These are phyloP conservation scores for Lasius platythorax DNA, from an alignment of 2,888 invertebrate genomes.

Conservation along the genomic window DNA sequence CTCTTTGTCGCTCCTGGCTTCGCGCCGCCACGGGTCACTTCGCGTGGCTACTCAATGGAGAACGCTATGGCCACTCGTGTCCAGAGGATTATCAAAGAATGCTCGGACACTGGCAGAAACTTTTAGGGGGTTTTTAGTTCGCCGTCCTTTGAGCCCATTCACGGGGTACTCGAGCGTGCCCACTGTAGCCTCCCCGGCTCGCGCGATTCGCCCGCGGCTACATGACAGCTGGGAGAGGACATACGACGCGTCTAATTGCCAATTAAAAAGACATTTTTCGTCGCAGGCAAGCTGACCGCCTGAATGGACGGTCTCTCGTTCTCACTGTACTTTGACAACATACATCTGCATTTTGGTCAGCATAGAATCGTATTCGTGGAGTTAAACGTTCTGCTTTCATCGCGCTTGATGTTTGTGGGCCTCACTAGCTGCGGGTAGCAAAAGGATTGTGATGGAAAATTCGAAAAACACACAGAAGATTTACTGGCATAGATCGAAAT, in stretches of 20 bases:
- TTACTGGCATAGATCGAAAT: neutral
- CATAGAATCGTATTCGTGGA: slow-evolving; percentile 9
- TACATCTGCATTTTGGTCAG: slow-evolving; percentile 64
- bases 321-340: slow-evolving; percentile 54
- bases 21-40: slow-evolving; percentile 22
- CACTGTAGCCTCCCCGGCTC: slow-evolving; percentile 4
- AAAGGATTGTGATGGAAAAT: slow-evolving; percentile 3
- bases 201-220: slow-evolving; percentile 60
- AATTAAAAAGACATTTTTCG: slow-evolving; percentile 84
- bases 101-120: slow-evolving; percentile 61
- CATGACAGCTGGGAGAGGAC: slow-evolving; percentile 81
- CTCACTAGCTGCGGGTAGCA: neutral
- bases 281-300: slow-evolving; percentile 58
- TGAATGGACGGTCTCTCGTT: slow-evolving; percentile 59
- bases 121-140: slow-evolving; percentile 73
- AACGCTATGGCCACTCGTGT: slow-evolving; percentile 60
- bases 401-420: neutral
- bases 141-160: slow-evolving; percentile 59
- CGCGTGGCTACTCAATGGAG: slow-evolving; percentile 59
- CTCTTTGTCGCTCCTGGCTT: slow-evolving; percentile 55
- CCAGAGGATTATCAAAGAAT: slow-evolving; percentile 77
- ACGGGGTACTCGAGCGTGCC: slow-evolving; percentile 65
- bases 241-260: slow-evolving; percentile 84
- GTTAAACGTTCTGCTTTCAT: slow-evolving; percentile 44
- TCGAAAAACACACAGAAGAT: neutral